These are phyloP conservation scores for Burhinus oedicnemus DNA, from an alignment of 2,113 vertebrate species.

Conservation along the genomic window DNA sequence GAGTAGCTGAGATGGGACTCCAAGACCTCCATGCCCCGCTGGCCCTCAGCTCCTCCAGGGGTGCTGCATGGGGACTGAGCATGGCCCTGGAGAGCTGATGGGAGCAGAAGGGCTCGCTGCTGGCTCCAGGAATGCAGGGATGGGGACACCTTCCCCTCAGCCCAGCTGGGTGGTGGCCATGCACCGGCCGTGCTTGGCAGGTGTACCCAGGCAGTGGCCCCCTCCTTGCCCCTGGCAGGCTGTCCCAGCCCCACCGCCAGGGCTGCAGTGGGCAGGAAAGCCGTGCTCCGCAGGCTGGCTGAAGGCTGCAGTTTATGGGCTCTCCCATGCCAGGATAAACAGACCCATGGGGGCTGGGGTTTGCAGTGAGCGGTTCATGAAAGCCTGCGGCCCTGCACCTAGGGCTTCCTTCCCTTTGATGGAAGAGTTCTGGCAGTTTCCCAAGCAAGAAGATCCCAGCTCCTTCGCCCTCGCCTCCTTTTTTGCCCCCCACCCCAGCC, in stretches of 20 bases:
- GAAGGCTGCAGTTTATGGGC: not conserved
- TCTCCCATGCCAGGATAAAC: slow-evolving; percentile 22
- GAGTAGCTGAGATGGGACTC: not conserved
- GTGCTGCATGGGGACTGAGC: not conserved
- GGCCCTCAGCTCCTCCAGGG: not conserved
- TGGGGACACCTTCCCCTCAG: no score
- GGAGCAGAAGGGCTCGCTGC: not conserved
- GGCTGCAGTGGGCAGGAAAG: not conserved
- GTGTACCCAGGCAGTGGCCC: fast-evolving
- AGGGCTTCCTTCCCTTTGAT: slow-evolving; percentile 42
- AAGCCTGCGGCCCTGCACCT: not conserved
- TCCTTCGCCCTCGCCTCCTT: not conserved
- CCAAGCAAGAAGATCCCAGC: not conserved
- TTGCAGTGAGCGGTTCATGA: slow-evolving; percentile 8
- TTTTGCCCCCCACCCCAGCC: not conserved
- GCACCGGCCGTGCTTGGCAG: fast-evolving
- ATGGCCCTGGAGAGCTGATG: not conserved
- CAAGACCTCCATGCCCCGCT: not conserved
- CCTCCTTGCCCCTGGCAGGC: not conserved
- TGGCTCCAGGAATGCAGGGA: fast-evolving
- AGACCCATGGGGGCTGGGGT: not conserved
- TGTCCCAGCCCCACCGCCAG: not conserved
- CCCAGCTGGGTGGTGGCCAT: not conserved
- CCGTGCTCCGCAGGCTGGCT: fast-evolving
- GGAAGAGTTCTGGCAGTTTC: not conserved